Evolutionary conservation across 2,888 invertebrate species (phyloP).

Genomic region (Athalia cordata): DNA sequence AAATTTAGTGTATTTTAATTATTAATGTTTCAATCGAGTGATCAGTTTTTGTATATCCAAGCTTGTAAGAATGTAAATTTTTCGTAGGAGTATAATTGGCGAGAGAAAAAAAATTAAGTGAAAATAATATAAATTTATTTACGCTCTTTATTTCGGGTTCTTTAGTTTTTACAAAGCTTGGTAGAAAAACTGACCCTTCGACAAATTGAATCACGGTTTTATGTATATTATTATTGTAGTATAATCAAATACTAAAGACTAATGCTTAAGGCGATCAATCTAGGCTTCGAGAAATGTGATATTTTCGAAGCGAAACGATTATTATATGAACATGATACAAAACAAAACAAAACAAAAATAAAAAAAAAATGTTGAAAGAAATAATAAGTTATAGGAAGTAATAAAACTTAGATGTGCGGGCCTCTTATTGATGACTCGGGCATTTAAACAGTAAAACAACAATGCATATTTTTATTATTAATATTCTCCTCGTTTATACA

Average conservation of each 20-base stretch:
- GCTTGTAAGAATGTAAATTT: slow-evolving; percentile 38
- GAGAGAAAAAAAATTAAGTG: too few species aligned
- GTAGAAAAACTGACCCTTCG: slow-evolving; percentile 47
- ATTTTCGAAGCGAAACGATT: slow-evolving; percentile 58
- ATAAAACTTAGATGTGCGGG: slow-evolving; percentile 63
- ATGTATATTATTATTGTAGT: slow-evolving; percentile 69
- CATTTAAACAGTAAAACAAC: slow-evolving; percentile 54
- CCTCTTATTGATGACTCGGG: slow-evolving; percentile 48
- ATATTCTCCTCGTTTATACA: slow-evolving; percentile 1
- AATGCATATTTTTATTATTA: slow-evolving; percentile 4
- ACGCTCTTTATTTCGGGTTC: too few species aligned
- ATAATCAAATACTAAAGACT: slow-evolving; percentile 72
- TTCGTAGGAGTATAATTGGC: not conserved
- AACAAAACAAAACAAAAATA: slow-evolving; percentile 48
- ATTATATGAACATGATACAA: slow-evolving; percentile 44
- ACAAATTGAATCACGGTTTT: slow-evolving; percentile 53
- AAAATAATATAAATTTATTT: too few species aligned
- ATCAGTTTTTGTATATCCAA: slow-evolving; percentile 12
- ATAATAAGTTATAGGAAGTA: slow-evolving; percentile 56
- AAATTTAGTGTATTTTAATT: slow-evolving; percentile 68
- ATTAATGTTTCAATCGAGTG: slow-evolving; percentile 52
- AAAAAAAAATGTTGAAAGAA: slow-evolving; percentile 45
- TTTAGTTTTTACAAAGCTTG: slow-evolving; percentile 27
- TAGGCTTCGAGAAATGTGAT: slow-evolving; percentile 62
- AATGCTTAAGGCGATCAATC: slow-evolving; percentile 70